Conservation (phyloP, 2,797 vertebrate species). For the Acomys russatus region DNA sequence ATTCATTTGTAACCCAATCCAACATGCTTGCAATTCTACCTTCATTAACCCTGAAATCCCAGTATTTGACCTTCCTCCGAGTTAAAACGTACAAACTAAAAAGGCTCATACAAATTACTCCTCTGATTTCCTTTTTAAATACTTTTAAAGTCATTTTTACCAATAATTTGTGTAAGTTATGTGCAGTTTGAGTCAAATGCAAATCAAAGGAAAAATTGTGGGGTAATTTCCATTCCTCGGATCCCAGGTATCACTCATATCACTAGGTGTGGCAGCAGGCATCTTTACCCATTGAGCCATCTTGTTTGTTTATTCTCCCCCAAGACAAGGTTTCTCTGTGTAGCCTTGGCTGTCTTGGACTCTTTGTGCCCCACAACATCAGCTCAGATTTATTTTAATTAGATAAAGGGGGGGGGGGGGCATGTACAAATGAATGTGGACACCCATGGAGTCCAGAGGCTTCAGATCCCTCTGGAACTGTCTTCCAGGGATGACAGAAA, state of each 20-base stretch:
- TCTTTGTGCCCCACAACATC: not conserved
- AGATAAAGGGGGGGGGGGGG: not conserved
- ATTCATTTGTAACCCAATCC: not conserved
- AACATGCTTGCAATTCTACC: not conserved
- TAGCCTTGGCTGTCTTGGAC: not conserved
- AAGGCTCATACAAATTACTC: not conserved
- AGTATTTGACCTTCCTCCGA: not conserved
- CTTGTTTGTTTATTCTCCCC: not conserved
- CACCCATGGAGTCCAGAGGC: not conserved
- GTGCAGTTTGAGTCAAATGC: not conserved
- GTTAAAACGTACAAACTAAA: not conserved
- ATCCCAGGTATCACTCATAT: not conserved
- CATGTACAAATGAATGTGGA: not conserved
- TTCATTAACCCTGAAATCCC: conserved; percentile 4
- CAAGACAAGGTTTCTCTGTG: not conserved
- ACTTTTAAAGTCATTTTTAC: not conserved
- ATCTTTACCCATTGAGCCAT: not conserved
- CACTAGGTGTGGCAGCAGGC: not conserved
- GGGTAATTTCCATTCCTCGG: not conserved
- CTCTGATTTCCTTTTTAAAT: not conserved
- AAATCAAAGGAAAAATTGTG: not conserved
- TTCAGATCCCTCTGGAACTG: not conserved
- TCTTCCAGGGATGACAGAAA: not conserved
- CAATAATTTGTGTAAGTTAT: not conserved
- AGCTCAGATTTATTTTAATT: not conserved